phyloP scores from a whole-genome alignment of 2,888 invertebrate genomes.

The Pristionchus mayeri region DNA sequence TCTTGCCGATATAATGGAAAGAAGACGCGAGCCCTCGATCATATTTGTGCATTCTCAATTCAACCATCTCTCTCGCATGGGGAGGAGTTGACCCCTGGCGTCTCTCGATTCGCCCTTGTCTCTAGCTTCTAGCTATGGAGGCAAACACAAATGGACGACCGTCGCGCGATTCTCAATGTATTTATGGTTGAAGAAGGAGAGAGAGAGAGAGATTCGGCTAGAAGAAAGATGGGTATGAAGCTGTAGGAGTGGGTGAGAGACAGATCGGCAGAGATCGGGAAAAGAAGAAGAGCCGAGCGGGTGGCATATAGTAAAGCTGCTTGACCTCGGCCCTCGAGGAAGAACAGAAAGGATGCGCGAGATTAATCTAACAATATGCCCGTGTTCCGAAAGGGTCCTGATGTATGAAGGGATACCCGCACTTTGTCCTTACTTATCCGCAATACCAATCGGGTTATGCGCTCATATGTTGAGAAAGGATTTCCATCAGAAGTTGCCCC shows the following conservation, averaged over 20 bases:
- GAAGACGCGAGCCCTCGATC: not conserved
- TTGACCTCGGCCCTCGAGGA: constrained; percentile 12
- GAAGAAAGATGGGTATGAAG: constrained; percentile 46
- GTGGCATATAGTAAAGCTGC: not conserved
- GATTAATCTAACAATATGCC: not conserved
- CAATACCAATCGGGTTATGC: too few relatives aligned
- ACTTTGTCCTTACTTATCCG: too few relatives aligned
- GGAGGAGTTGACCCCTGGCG: not conserved
- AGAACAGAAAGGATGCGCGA: constrained; percentile 36
- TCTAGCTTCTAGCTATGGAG: not conserved
- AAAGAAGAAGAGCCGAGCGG: constrained; percentile 25
- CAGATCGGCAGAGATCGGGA: constrained; percentile 12
- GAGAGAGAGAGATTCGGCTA: constrained; percentile 48
- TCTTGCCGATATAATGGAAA: constrained; percentile 41
- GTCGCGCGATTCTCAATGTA: not conserved
- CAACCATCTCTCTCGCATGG: constrained; percentile 1
- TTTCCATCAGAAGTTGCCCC: too few relatives aligned
- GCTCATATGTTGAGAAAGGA: too few relatives aligned
- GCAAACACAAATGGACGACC: constrained; percentile 33
- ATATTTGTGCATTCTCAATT: constrained; percentile 44
- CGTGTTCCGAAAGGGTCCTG: not conserved
- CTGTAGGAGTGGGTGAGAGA: constrained; percentile 15
- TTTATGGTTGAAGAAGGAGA: constrained; percentile 47
- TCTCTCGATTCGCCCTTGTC: not conserved
- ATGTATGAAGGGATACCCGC: not conserved